Evolutionary conservation across 2,888 invertebrate species (phyloP).

Genomic region (Troides oblongomaculatus): DNA sequence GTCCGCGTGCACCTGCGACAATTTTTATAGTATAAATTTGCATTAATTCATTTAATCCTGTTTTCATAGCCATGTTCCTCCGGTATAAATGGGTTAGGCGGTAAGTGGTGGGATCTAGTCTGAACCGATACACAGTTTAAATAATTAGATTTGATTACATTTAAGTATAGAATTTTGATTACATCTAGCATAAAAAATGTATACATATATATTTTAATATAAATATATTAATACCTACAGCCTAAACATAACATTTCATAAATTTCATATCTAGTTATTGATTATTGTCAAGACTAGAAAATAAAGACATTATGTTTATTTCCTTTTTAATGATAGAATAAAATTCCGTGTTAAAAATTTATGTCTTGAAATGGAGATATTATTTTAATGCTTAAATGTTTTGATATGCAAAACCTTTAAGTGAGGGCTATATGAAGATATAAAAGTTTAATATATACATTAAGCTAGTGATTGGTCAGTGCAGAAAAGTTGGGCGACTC

Average conservation of each 20-base stretch:
- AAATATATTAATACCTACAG: too few relatives aligned
- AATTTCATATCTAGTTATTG: too few relatives aligned
- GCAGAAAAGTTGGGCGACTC: slow-evolving; percentile 37
- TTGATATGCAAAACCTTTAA: slow-evolving; percentile 11
- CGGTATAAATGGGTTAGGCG: slow-evolving; percentile 78
- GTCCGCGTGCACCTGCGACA: slow-evolving; percentile 78
- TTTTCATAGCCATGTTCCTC: slow-evolving; percentile 58
- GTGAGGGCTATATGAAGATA: slow-evolving; percentile 3
- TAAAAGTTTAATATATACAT: slow-evolving; percentile 30
- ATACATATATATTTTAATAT: too few relatives aligned
- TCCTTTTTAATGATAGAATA: too few relatives aligned
- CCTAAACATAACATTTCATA: too few relatives aligned
- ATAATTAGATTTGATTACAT: too few relatives aligned
- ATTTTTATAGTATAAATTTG: slow-evolving; percentile 80
- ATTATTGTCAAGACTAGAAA: too few relatives aligned
- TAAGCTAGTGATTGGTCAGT: slow-evolving; percentile 33
- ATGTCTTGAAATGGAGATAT: not conserved
- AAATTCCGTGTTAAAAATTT: slow-evolving; percentile 2
- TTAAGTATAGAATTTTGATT: too few relatives aligned
- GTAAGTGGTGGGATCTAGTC: slow-evolving; percentile 72
- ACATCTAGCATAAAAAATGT: too few relatives aligned
- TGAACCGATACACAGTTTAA: slow-evolving; percentile 30
- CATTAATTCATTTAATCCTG: slow-evolving; percentile 80
- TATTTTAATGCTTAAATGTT: slow-evolving; percentile 11
- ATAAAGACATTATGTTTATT: too few relatives aligned